Percentiles rank a stretch among this genome's conserved stretches.
These are phyloP conservation scores for Cataglyphis albicans DNA, from an alignment of 2,888 invertebrate genomes.

Conservation along the genomic window DNA sequence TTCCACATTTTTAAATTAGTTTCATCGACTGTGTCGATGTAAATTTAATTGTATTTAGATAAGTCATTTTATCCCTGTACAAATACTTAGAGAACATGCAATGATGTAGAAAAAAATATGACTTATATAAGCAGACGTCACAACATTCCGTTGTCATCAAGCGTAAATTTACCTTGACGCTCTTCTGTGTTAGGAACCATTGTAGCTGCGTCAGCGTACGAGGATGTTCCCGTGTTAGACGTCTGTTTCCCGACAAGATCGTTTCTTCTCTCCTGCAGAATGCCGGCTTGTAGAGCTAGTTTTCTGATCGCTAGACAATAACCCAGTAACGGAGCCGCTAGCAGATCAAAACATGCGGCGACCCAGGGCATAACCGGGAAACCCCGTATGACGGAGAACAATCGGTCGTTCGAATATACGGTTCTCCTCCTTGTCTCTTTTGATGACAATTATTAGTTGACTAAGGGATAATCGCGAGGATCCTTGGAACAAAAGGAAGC, in stretches of 20 bases:
- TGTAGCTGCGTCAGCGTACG: conserved; percentile 83
- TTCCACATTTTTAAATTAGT: neutral
- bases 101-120: neutral
- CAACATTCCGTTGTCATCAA: conserved; percentile 3
- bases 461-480: conserved; percentile 9
- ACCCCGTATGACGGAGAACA: conserved; percentile 2
- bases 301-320: conserved; percentile 81
- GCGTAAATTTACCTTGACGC: conserved; percentile 84
- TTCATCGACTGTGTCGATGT: neutral
- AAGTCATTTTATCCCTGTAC: neutral
- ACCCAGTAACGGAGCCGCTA: conserved; percentile 81
- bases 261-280: conserved; percentile 75
- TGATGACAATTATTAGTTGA: neutral
- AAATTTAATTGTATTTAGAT: neutral
- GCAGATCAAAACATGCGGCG: conserved; percentile 80
- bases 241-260: conserved; percentile 85
- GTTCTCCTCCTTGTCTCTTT: neutral
- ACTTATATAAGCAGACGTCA: conserved; percentile 16
- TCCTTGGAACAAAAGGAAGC: conserved; percentile 47
- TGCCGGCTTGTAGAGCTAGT: conserved; percentile 79
- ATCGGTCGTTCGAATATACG: neutral
- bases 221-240: conserved; percentile 86
- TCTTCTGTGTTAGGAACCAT: conserved; percentile 88
- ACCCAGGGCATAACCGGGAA: conserved; percentile 83
- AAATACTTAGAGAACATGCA: neutral